These are phyloP conservation scores for Seladonia tumulorum DNA, from an alignment of 2,888 invertebrate species.

Conservation along the genomic window DNA sequence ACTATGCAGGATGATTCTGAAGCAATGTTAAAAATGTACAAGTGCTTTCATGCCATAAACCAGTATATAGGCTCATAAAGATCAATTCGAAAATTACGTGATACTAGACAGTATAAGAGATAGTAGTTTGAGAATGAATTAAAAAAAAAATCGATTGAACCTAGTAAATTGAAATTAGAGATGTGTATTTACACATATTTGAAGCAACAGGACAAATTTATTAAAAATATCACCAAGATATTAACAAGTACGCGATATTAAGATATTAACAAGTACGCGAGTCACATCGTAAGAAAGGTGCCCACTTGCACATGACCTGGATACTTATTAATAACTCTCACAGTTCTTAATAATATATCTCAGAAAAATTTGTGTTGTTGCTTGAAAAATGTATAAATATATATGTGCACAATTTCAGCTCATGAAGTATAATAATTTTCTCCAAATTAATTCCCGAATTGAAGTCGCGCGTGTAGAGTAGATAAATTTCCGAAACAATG, in stretches of 20 bases:
- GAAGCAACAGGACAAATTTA: no score
- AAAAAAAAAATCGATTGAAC: no score
- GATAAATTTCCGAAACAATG: neutral
- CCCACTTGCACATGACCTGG: neutral
- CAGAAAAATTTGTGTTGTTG: neutral
- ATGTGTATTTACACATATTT: no score
- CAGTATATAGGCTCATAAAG: no score
- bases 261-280: neutral
- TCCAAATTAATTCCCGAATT: neutral
- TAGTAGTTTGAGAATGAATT: no score
- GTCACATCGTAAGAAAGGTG: no score
- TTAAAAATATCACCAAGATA: no score
- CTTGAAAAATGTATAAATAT: neutral
- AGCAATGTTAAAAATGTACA: neutral
- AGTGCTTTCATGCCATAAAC: neutral
- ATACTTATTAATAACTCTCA: neutral
- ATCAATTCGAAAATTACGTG: no score
- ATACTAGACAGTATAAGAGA: no score
- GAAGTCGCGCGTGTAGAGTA: neutral
- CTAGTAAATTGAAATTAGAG: no score
- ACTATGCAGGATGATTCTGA: constrained; percentile 6
- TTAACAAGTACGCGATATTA: neutral
- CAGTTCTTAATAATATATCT: neutral
- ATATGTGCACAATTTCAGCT: neutral
- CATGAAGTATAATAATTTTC: neutral